phyloP scores from a whole-genome alignment of 2,113 vertebrate genomes.

The Grammomys dolichurus region DNA sequence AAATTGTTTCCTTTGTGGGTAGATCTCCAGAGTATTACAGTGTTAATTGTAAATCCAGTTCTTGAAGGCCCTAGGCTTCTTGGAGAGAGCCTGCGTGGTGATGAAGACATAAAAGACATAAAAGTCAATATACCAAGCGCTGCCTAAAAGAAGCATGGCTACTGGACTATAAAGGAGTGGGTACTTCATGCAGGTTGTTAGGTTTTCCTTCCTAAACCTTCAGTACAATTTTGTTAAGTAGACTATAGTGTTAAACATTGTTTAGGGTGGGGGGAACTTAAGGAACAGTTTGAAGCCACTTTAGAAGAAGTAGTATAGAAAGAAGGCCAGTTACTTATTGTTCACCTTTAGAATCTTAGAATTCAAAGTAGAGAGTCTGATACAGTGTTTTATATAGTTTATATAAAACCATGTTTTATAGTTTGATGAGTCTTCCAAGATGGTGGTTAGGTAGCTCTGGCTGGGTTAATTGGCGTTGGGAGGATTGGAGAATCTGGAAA shows the following conservation, averaged over 20 bases:
- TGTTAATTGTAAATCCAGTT: not conserved
- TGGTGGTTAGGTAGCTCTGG: not conserved
- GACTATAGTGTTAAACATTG: not conserved
- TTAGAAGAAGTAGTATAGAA: not conserved
- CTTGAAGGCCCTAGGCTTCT: not conserved
- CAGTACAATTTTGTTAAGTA: not conserved
- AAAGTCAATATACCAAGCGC: not conserved
- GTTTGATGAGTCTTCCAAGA: not conserved
- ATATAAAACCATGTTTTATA: no score
- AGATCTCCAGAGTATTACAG: not conserved
- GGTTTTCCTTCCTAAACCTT: not conserved
- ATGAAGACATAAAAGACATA: not conserved
- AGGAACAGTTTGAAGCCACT: not conserved
- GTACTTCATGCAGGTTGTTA: not conserved
- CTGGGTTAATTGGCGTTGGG: not conserved
- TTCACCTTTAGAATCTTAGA: not conserved
- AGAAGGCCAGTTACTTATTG: not conserved
- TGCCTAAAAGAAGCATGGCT: not conserved
- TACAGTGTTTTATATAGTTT: no score
- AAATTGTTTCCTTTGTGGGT: conserved; percentile 1
- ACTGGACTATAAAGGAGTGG: not conserved
- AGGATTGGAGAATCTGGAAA: not conserved
- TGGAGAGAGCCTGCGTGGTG: not conserved
- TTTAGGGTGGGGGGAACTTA: not conserved
- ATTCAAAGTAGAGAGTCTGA: not conserved